phyloP scores from a whole-genome alignment of 2,113 vertebrate species.

The Leucopsar rothschildi region DNA sequence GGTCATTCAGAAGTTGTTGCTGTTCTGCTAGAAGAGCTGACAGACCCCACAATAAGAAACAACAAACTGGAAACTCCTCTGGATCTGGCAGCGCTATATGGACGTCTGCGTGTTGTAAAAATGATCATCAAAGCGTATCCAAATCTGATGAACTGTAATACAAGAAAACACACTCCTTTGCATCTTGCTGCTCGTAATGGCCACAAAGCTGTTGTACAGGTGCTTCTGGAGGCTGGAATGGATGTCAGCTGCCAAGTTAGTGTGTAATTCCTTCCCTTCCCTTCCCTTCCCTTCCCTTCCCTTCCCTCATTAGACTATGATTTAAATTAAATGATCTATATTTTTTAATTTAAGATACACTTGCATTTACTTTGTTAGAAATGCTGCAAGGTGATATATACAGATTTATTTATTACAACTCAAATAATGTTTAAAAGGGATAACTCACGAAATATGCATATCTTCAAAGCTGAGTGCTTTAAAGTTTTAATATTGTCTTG shows the following conservation, averaged over 20 bases:
- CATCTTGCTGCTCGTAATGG: conserved; percentile 96
- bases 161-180: conserved; percentile 87
- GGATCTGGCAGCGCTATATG: conserved; percentile 93
- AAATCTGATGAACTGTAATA: conserved; percentile 89
- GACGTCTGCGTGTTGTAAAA: conserved; percentile 89
- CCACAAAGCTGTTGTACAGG: conserved; percentile 87
- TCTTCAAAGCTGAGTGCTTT: background rate
- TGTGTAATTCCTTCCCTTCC: background rate
- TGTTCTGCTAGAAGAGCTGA: conserved; percentile 90
- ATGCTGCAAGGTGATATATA: background rate
- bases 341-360: background rate
- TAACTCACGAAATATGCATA: background rate
- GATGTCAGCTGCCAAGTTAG: conserved; percentile 93
- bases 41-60: conserved; percentile 93
- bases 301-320: background rate
- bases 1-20: conserved; percentile 94
- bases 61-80: conserved; percentile 89
- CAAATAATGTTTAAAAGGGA: background rate
- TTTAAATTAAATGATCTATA: background rate
- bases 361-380: background rate
- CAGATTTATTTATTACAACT: background rate
- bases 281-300: background rate
- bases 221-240: conserved; percentile 91
- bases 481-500: background rate
- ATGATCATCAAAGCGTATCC: conserved; percentile 93